A percentile compares a stretch with the other conserved stretches of the same genome.
Conservation (phyloP, 1,140 invertebrate genomes). For the Heliconius congener region DNA sequence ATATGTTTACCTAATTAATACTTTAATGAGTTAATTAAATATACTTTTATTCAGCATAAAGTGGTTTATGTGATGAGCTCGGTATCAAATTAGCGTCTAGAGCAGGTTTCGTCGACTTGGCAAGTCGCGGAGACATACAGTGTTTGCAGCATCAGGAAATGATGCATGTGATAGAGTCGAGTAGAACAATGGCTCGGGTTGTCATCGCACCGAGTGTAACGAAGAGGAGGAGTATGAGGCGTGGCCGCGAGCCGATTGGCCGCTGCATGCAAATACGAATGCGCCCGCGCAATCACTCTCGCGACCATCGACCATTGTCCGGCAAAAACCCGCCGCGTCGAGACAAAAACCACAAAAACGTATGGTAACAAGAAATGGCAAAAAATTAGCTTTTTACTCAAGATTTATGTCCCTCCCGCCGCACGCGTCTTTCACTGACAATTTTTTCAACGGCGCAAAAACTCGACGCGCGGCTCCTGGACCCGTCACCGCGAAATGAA, state of each 20-base stretch:
- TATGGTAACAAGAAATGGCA: slow-evolving; percentile 73
- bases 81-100: background rate
- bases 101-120: background rate
- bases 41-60: background rate
- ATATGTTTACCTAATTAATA: too few species aligned
- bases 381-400: slow-evolving; percentile 70
- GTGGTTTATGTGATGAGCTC: background rate
- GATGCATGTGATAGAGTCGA: slow-evolving; percentile 18
- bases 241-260: slow-evolving; percentile 64
- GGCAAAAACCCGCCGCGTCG: slow-evolving; percentile 59
- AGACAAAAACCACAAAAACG: slow-evolving; percentile 59
- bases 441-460: slow-evolving; percentile 41
- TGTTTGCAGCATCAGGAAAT: background rate
- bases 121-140: background rate
- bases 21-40: background rate
- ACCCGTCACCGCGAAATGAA: slow-evolving; percentile 30
- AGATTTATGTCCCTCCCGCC: slow-evolving; percentile 60
- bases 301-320: slow-evolving; percentile 61
- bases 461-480: slow-evolving; percentile 35
- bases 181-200: slow-evolving; percentile 31
- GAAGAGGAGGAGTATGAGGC: slow-evolving; percentile 44
- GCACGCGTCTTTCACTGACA: slow-evolving; percentile 26
- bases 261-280: slow-evolving; percentile 69
- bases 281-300: slow-evolving; percentile 63
- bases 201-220: slow-evolving; percentile 20